Evolutionary conservation across 2,797 vertebrate genomes (phyloP), one percentile per base, ranked within the genome.

Genomic region (Alosa sapidissima): DNA sequence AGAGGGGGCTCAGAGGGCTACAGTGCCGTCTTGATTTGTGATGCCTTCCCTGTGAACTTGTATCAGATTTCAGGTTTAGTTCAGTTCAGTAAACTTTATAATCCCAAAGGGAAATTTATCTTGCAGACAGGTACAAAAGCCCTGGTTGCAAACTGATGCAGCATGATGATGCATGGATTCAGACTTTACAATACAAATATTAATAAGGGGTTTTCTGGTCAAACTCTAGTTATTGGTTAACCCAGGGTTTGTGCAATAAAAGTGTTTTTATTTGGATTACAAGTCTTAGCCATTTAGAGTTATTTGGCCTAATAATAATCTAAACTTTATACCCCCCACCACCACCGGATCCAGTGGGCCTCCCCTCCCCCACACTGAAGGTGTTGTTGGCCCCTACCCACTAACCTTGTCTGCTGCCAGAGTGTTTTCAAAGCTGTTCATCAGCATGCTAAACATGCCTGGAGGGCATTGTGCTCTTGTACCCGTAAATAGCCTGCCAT

Each of bases 391-490:
- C 78, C 72, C 72, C 55, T 45, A 48, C 41, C 81, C 16, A 60
- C 54, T 8, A 47, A 47, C 84, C 81, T 85, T 83, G 75, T 81
- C 19, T 78, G 45, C 55, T 81, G 48, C 85, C 82, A 45, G 14
- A 78, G 78, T 14, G 84, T 84, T 88, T 90, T 83, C 81, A 81
- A 83, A 84, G 88, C 82, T 65, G 87, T 85, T 87, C 88, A 85
- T 87, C 84, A 81, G 89, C 89, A 90, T 91, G 87, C 88, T 89
- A 89, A 91, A 90, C 88, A 88, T 90, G 85, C 88, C 87, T 86
- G 28, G 65, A 86, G 88, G 88, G 85, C 89, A 90, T 91, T 91
- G 90, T 91, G 88, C 89, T 90, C 62, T 83, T 88, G 86, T 85
- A 88, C 83, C 54, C 86, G 78, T 85, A 90, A 91, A 91, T 90